These are phyloP conservation scores for Choreutis nemorana DNA, from an alignment of 2,888 invertebrate species.

Conservation along the genomic window DNA sequence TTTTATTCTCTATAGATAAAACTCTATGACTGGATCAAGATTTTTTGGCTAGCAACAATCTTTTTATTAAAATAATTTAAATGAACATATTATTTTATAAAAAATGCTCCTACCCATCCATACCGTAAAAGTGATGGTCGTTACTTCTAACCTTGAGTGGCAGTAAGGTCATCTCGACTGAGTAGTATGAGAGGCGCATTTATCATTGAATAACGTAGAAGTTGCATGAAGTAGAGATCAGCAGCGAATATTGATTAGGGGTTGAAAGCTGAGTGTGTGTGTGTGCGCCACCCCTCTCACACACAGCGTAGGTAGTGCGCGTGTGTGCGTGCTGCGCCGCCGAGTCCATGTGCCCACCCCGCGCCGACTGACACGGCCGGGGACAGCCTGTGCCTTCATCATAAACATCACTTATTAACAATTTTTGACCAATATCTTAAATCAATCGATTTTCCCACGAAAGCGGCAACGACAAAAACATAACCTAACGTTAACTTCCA, in stretches of 20 bases:
- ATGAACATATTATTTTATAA: too few species aligned
- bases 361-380: slow-evolving; percentile 20
- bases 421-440: too few species aligned
- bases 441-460: too few species aligned
- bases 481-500: too few species aligned
- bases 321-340: slow-evolving; percentile 20
- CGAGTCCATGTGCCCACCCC: slow-evolving; percentile 29
- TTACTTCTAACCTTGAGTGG: too few species aligned
- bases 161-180: neutral
- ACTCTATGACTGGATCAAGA: too few species aligned
- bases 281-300: slow-evolving; percentile 21
- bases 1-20: too few species aligned
- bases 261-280: slow-evolving; percentile 32
- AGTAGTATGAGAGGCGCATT: neutral
- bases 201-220: slow-evolving; percentile 18
- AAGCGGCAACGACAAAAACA: too few species aligned
- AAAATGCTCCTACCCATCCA: too few species aligned
- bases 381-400: slow-evolving; percentile 22
- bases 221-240: slow-evolving; percentile 35
- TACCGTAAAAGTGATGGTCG: too few species aligned
- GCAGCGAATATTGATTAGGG: slow-evolving; percentile 56
- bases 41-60: too few species aligned
- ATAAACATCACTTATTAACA: slow-evolving; percentile 26
- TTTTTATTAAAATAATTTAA: too few species aligned
- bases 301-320: slow-evolving; percentile 17